phyloP scores from a whole-genome alignment of 2,797 vertebrate species.

The Lepus townsendii region DNA sequence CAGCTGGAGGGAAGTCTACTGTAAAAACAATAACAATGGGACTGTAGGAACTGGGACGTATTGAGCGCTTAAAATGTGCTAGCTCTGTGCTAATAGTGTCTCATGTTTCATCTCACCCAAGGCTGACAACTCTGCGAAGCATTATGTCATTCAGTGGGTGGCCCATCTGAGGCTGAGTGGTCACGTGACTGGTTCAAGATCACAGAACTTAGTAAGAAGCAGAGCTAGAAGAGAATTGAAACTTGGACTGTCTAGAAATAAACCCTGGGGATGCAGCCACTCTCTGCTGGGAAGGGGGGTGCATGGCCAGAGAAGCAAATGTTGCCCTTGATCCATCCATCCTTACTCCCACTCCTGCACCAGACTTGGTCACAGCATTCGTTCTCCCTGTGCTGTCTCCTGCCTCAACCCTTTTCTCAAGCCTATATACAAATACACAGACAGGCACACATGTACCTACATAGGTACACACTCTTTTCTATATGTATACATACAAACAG shows the following conservation, averaged over 20 bases:
- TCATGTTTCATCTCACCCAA: not conserved
- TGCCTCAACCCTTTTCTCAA: not conserved
- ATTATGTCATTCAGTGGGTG: not conserved
- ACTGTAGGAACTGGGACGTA: not conserved
- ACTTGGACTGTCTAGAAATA: not conserved
- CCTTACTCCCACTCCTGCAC: not conserved
- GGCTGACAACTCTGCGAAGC: not conserved
- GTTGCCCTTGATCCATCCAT: not conserved
- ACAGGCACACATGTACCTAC: too few species aligned
- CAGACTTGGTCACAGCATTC: not conserved
- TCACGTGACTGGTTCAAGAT: conserved; percentile 1
- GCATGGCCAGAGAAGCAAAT: not conserved
- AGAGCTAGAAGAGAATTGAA: conserved; percentile 10
- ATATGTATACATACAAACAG: too few species aligned
- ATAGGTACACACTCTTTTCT: accelerated
- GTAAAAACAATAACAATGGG: not conserved
- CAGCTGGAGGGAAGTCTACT: not conserved
- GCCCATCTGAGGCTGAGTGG: not conserved
- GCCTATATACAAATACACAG: not conserved
- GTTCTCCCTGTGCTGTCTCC: not conserved
- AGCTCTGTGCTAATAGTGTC: not conserved
- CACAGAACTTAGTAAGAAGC: not conserved
- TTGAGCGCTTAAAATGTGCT: not conserved
- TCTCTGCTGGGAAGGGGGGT: not conserved
- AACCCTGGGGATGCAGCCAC: not conserved